Conservation (phyloP, 1,140 invertebrate genomes). For the Listronotus bonariensis region DNA sequence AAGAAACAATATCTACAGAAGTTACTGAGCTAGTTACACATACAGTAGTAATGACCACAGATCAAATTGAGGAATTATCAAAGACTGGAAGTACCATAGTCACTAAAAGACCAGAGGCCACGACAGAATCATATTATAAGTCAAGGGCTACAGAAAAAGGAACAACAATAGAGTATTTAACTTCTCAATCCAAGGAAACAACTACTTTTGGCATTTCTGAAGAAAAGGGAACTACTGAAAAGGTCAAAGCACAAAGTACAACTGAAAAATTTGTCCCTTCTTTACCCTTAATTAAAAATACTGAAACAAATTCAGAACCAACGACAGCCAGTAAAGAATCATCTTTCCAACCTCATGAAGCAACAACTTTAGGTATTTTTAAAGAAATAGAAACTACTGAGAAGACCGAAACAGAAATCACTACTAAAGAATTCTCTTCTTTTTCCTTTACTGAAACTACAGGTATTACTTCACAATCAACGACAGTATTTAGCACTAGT, state of each 20-base stretch:
- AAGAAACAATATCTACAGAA: not conserved
- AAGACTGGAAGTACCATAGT: conserved; percentile 18
- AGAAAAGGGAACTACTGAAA: too few relatives aligned
- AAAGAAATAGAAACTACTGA: not conserved
- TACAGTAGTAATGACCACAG: conserved; percentile 18
- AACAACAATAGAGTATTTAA: too few relatives aligned
- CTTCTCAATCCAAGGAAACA: too few relatives aligned
- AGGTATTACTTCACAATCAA: not conserved
- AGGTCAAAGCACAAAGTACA: too few relatives aligned
- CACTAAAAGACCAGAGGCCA: not conserved
- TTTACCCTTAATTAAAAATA: not conserved
- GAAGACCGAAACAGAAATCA: not conserved
- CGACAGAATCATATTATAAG: not conserved
- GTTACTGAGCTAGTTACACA: conserved; percentile 17
- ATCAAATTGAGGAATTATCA: conserved; percentile 27
- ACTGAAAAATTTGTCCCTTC: not conserved
- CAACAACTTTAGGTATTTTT: not conserved
- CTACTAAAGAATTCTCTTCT: not conserved
- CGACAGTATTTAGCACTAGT: too few relatives aligned
- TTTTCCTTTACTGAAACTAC: not conserved
- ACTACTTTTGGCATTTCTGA: too few relatives aligned
- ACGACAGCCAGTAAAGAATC: not conserved
- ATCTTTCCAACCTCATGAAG: not conserved
- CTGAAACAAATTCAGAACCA: too few relatives aligned
- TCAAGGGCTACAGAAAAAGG: too few relatives aligned